Evolutionary conservation across 2,888 invertebrate genomes (phyloP).

Genomic region (Drosophila peninsularis): DNA sequence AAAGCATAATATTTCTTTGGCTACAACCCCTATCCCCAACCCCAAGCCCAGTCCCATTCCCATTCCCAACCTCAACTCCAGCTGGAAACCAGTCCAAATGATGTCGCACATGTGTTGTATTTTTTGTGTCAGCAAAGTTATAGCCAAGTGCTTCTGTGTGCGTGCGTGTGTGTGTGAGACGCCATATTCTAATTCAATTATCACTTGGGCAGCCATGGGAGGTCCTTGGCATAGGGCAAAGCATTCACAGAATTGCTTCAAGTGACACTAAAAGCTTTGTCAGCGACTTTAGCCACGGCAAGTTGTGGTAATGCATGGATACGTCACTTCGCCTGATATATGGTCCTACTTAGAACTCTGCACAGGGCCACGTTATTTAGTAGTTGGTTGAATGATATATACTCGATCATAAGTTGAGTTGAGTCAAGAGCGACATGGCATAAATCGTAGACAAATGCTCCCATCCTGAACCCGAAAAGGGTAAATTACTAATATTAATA

Average conservation of each 20-base stretch:
- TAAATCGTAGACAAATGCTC: constrained; percentile 49
- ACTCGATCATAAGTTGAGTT: constrained; percentile 53
- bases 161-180: constrained; percentile 50
- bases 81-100: constrained; percentile 53
- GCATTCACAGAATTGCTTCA: constrained; percentile 40
- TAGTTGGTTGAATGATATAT: constrained; percentile 53
- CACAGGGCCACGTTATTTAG: constrained; percentile 61
- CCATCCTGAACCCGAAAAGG: background rate
- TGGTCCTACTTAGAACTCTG: constrained; percentile 73
- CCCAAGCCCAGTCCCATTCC: constrained; percentile 17
- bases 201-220: constrained; percentile 70
- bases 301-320: constrained; percentile 73
- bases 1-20: constrained; percentile 76
- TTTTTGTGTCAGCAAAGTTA: constrained; percentile 64
- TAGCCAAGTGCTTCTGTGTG: constrained; percentile 42
- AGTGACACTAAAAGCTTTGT: constrained; percentile 82
- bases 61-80: constrained; percentile 23
- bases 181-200: constrained; percentile 84
- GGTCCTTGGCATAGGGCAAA: constrained; percentile 13
- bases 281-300: constrained; percentile 70
- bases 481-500: background rate
- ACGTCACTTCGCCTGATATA: constrained; percentile 70
- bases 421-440: constrained; percentile 30
- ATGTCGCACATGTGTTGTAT: constrained; percentile 75
- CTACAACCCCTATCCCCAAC: constrained; percentile 38